phyloP scores from a whole-genome alignment of 1,140 invertebrate species.

The Choristoneura fumiferana region DNA sequence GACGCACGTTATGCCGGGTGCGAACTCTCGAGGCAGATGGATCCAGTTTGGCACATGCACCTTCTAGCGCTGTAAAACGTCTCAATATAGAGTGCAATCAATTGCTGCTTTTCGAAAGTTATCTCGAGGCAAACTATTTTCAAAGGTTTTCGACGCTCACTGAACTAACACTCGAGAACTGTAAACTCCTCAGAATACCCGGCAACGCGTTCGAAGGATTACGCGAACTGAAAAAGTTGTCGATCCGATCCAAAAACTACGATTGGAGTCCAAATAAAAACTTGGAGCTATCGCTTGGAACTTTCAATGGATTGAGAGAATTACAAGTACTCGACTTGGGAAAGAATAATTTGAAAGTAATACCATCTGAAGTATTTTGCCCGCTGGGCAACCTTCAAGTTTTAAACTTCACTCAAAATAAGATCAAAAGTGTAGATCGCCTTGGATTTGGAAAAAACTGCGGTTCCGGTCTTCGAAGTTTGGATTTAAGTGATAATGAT shows the following conservation, averaged over 20 bases:
- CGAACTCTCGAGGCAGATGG: slow-evolving; percentile 84
- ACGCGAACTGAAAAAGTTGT: slow-evolving; percentile 85
- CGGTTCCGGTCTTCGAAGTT: slow-evolving; percentile 81
- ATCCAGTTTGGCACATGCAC: slow-evolving; percentile 79
- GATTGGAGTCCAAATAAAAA: slow-evolving; percentile 86
- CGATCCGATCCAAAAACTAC: slow-evolving; percentile 86
- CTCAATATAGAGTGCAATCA: slow-evolving; percentile 88
- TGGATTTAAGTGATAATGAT: slow-evolving; percentile 90
- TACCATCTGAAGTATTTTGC: slow-evolving; percentile 88
- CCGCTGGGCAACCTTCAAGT: slow-evolving; percentile 87
- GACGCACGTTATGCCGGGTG: slow-evolving; percentile 83
- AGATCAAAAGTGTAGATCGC: slow-evolving; percentile 84
- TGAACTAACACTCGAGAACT: slow-evolving; percentile 85
- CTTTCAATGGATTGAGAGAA: slow-evolving; percentile 86
- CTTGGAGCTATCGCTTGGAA: slow-evolving; percentile 83
- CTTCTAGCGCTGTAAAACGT: slow-evolving; percentile 82
- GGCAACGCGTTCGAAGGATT: slow-evolving; percentile 88
- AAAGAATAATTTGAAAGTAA: slow-evolving; percentile 87
- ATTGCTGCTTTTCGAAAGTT: slow-evolving; percentile 88
- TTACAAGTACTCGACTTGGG: slow-evolving; percentile 87
- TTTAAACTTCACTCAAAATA: slow-evolving; percentile 90
- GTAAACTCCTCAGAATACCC: slow-evolving; percentile 89
- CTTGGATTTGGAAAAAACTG: slow-evolving; percentile 83
- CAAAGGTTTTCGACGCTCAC: slow-evolving; percentile 86
- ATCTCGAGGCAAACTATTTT: slow-evolving; percentile 85